Evolutionary conservation across 2,113 vertebrate genomes (phyloP), one percentile per base, ranked within the genome.

Genomic region (Brachirus orientalis): DNA sequence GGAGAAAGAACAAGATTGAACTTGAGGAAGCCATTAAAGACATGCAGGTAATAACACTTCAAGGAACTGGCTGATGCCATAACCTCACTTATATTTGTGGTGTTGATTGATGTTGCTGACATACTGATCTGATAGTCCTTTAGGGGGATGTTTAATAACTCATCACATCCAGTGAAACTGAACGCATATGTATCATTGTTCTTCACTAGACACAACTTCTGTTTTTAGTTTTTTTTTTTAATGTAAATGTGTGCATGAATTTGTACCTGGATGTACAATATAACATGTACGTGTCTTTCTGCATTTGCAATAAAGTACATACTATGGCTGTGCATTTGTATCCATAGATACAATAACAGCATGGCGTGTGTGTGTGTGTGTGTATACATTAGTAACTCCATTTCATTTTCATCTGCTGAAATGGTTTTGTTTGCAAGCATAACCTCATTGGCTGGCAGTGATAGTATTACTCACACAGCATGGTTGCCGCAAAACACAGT

Each of bases 91-190:
- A 3, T 55, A 48, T 77, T 69, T 74, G 71, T 58, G 35, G 13
- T 57, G 41, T 10, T 80, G 84, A 88, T 75, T 65, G 75, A 88
- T 87, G 65, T 20, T 40, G 54, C 55, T 73, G 77, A 75, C 68
- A 59, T 73, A 75, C 78, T 84, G 69, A 52, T 69, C 58, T 86
- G 78, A 86, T 62, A 64, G 67, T 78, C 62, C 40, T 62, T 63
- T 76, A 28, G 50, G 54, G 43, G 33, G 55, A 50, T n/a, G 86
- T 76, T 88, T 88, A 90, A 88, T 90, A 86, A 83, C 71, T 77
- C 82, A 50, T 58, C 75, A 75, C 65, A 57, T 45, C 69, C 82
- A 87, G 84, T 87, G 88, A 74, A 53, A 70, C 77, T 52, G 78
- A 84, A 84, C 88, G 36, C n/a, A 22, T 69, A 55, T 2, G 5